These are phyloP conservation scores for Coreius guichenoti DNA, from an alignment of 2,797 vertebrate genomes.

Conservation along the genomic window DNA sequence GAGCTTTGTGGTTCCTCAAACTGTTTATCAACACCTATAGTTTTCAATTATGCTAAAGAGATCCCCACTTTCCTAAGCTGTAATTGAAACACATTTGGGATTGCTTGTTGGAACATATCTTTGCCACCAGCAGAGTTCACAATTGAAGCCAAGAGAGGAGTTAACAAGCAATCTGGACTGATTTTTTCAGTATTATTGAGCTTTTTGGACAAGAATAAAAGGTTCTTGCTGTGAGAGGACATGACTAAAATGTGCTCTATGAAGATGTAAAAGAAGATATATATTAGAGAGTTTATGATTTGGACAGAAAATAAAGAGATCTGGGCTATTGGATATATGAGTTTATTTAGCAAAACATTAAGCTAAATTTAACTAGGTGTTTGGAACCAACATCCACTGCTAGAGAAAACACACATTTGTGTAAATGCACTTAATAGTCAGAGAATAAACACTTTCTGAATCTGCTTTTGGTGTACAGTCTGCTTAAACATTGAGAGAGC, in stretches of 20 bases:
- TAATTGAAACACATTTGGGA: conserved; percentile 63
- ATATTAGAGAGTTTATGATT: neutral
- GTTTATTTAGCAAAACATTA: neutral
- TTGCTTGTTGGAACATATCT: conserved; percentile 58
- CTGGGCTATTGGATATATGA: neutral
- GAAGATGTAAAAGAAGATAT: neutral
- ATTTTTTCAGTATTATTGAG: conserved; percentile 4
- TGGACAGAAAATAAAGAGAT: neutral
- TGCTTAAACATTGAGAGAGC: neutral
- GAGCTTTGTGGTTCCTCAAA: conserved; percentile 52
- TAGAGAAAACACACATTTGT: conserved; percentile 1
- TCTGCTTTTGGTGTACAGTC: neutral
- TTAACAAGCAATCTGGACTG: conserved; percentile 55
- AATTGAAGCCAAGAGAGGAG: conserved; percentile 50
- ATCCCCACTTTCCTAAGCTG: conserved; percentile 59
- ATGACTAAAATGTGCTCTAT: neutral
- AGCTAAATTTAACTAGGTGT: neutral
- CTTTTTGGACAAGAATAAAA: conserved; percentile 19
- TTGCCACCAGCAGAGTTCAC: conserved; percentile 46
- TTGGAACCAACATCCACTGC: neutral
- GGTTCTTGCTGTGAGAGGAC: neutral
- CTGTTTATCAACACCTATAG: conserved; percentile 62
- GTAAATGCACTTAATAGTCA: neutral
- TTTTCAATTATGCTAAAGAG: conserved; percentile 64
- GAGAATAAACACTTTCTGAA: neutral